Base-by-base conservation (phyloP, 2,797 vertebrate species). In the Hydrolagus colliei region DNA sequence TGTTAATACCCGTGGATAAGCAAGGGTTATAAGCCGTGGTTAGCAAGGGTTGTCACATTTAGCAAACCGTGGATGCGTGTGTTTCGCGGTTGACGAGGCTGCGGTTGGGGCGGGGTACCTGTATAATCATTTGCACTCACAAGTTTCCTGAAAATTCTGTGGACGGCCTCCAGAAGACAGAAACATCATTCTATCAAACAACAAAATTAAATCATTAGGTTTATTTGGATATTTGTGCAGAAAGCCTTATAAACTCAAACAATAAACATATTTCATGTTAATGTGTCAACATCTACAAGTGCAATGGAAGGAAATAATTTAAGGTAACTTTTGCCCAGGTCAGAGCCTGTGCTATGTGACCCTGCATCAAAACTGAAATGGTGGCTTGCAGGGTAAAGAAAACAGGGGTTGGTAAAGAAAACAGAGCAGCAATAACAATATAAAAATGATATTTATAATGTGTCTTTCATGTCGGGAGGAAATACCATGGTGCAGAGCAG, bases 111-210 rank as follows among this genome's bases (percentile, higher is more conserved):
- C 27, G 27, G 27, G 27, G 27, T 27, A 27, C 27, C 27, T 27
- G 27, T 77, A n/a, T 20, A 77, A 2, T 59, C 12, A 27, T 73
- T 52, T 59, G 14, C 73, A 94, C 97, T 97, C 91, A 99, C 97
- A 97, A 89, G 89, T 96, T 97, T 76, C 97, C 97, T 0, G 91
- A 89, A 86, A 97, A 98, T 91, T 97, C 96, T 14, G 92, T 88
- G 0, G 97, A 99, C 5, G 97, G 96, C 85, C 96, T 95, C 96
- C 97, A 98, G 11, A 93, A 97, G 87, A 99, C 93, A 0, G 93
- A 89, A 13, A 98, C 93, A 82, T 96, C 95, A 75, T 92, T 92
- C 97, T 99, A 93, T 72, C 9, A 87, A 16, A 7, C 20, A 22
- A 14, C 87, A 88, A 71, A 88, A 87, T 41, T n/a, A 35, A 85